Evolutionary conservation across 2,888 invertebrate genomes (phyloP), one percentile per base, ranked within the genome.

Genomic region (Lasioglossum oenotherae): DNA sequence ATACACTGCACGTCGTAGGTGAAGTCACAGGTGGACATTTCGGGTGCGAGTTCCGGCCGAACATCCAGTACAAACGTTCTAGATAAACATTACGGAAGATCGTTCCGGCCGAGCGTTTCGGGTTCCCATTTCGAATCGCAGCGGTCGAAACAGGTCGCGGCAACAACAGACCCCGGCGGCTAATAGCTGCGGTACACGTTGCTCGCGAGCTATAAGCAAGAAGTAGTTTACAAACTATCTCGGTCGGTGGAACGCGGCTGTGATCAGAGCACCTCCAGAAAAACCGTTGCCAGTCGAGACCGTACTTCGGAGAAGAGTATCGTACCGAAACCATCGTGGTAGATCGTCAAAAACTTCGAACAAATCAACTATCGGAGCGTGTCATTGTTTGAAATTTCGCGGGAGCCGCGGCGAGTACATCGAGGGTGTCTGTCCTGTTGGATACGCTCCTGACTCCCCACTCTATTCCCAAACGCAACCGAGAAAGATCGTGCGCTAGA

Each of bases 111-210:
- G 57, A 57, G n/a, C 57, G 57, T 57, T 57, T 57, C 57, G 57
- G 27, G 31, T 64, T 64, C 31, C 16, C 16, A 0, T 31, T 64
- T 67, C 53, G 35, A 84, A 78, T 84, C 46, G 49, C 27, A 74
- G n/a, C 35, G 27, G 73, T 57, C 41, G 14, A 14, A 74, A 16
- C n/a, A 12, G 10, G 60, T 46, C 64, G 83, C 46, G 27, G 31
- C 23, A 60, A 67, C 44, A 73, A 3, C 49, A 71, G 76, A 74
- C 75, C 53, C 53, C 35, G 38, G 14, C 71, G 60, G 67, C 82
- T 86, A 86, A 82, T 86, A 53, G 44, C 64, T 71, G 35, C 38
- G 69, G 85, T 38, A 80, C 86, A 86, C 86, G 86, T 78, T 81
- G 75, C 69, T 73, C 74, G 78, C 46, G 14, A 73, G 49, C 57